Conservation (phyloP, 1,140 invertebrate genomes). For the Drosophila suzukii region DNA sequence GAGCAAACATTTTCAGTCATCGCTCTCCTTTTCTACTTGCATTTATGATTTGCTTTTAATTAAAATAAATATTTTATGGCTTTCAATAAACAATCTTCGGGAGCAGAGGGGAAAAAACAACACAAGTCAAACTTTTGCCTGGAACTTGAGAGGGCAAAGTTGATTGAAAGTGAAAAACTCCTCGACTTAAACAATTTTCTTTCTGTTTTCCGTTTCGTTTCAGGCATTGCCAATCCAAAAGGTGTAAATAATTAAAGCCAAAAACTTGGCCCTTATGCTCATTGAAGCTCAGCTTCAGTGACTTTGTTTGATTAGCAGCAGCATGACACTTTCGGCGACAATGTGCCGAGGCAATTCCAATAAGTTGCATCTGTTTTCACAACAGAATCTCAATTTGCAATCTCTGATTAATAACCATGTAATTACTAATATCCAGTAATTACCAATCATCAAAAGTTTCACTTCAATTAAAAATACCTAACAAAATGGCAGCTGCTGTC, state of each 20-base stretch:
- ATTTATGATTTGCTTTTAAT: slow-evolving; percentile 66
- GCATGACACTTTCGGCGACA: slow-evolving; percentile 20
- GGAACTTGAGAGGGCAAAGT: slow-evolving; percentile 35
- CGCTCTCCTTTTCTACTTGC: slow-evolving; percentile 9
- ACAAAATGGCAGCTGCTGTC: slow-evolving; percentile 67
- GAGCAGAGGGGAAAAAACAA: slow-evolving; percentile 3
- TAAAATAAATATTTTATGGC: slow-evolving; percentile 64
- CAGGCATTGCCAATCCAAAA: slow-evolving; percentile 46
- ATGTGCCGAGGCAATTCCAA: slow-evolving; percentile 3
- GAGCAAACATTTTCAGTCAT: slow-evolving; percentile 19
- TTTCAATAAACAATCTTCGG: slow-evolving; percentile 48
- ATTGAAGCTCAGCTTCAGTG: slow-evolving; percentile 9
- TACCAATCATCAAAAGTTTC: slow-evolving; percentile 9
- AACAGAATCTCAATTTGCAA: slow-evolving; percentile 24
- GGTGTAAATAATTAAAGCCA: slow-evolving; percentile 47
- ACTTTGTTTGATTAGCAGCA: slow-evolving; percentile 20
- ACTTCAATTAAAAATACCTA: not conserved
- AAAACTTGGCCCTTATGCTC: slow-evolving; percentile 40
- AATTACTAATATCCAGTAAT: not conserved
- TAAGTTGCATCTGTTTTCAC: slow-evolving; percentile 28
- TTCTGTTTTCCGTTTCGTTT: slow-evolving; percentile 32
- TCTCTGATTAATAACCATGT: slow-evolving; percentile 9
- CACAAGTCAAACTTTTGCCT: slow-evolving; percentile 37
- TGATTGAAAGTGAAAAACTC: slow-evolving; percentile 48
- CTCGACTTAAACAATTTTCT: slow-evolving; percentile 38